A percentile compares a stretch with the other conserved stretches of the same genome.
phyloP scores from a whole-genome alignment of 2,113 vertebrate genomes.

The Pristiophorus japonicus region DNA sequence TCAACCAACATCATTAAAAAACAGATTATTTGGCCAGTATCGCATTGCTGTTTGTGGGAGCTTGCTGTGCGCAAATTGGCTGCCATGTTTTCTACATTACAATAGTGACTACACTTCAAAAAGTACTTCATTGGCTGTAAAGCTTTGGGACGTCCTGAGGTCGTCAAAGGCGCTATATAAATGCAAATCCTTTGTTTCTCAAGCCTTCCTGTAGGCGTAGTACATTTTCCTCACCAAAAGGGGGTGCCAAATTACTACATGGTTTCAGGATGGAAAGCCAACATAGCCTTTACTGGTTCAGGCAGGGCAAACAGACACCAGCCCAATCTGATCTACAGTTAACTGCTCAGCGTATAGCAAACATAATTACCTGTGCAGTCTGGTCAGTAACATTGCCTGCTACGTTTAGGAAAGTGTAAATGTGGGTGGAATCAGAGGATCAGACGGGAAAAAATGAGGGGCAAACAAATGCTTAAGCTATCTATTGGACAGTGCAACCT shows the following conservation, averaged over 20 bases:
- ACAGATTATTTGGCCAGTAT: background rate
- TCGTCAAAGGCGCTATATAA: background rate
- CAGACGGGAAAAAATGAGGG: too few relatives aligned
- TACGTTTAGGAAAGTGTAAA: background rate
- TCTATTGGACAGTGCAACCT: background rate
- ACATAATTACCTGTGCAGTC: background rate
- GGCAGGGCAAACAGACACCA: background rate
- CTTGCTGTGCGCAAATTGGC: background rate
- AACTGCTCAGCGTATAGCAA: background rate
- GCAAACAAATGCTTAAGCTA: background rate
- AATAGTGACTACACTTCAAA: background rate
- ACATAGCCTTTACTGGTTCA: background rate
- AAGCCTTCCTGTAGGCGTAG: background rate
- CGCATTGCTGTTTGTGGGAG: background rate
- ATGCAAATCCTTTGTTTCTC: background rate
- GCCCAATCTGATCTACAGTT: background rate
- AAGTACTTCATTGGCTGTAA: background rate
- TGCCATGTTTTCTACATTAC: background rate
- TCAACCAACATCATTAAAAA: background rate
- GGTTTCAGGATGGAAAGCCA: background rate
- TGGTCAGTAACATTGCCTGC: background rate
- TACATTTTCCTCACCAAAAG: background rate
- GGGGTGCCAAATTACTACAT: background rate
- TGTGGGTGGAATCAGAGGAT: background rate
- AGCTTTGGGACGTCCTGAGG: background rate